These are phyloP conservation scores for Tonatia bakeri DNA, from an alignment of 2,113 vertebrate genomes.

Conservation along the genomic window DNA sequence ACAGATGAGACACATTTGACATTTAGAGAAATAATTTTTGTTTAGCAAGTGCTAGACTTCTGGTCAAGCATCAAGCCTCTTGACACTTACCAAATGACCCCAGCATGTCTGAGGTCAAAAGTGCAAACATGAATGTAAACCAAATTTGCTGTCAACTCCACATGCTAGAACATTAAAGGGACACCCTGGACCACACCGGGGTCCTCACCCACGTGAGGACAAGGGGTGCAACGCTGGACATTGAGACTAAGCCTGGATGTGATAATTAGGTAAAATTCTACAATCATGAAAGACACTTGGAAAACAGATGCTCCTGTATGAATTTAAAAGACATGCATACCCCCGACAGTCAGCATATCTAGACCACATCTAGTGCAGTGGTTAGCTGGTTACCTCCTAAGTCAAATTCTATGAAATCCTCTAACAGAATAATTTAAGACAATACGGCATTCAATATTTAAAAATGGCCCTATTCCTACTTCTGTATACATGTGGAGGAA, in stretches of 20 bases:
- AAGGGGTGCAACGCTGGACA: neutral
- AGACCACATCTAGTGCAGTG: neutral
- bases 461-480: neutral
- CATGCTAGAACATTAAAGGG: neutral
- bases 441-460: neutral
- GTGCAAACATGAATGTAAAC: neutral
- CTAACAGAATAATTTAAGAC: neutral
- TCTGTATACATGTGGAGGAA: neutral
- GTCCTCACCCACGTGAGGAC: neutral
- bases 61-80: neutral
- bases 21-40: conserved; percentile 7
- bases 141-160: neutral
- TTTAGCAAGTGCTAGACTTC: neutral
- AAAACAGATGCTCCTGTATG: neutral
- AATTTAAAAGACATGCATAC: neutral
- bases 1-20: neutral
- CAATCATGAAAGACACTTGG: neutral
- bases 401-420: neutral
- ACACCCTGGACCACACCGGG: neutral
- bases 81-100: neutral
- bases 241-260: too few species aligned
- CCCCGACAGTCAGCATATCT: neutral
- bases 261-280: neutral
- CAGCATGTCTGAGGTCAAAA: neutral
- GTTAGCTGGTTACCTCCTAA: neutral